Evolutionary conservation across 2,797 vertebrate species (phyloP).

Genomic region (Spea hammondii): DNA sequence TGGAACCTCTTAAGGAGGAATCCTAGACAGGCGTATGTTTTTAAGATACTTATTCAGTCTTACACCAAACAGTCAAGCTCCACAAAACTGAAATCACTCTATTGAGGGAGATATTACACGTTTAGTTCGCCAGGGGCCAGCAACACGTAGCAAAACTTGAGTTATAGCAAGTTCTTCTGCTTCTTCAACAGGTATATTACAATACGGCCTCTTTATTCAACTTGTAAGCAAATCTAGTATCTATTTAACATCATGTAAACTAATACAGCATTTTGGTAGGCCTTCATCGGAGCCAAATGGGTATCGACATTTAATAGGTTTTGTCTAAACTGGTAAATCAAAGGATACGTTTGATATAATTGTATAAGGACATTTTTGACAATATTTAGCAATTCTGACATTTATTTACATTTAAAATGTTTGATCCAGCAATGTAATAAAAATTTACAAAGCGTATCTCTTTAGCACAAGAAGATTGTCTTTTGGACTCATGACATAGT

Average conservation of each 20-base stretch:
- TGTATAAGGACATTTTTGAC: too few relatives aligned
- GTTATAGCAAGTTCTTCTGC: background rate
- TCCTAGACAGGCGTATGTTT: slow-evolving; percentile 2
- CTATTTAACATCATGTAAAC: too few relatives aligned
- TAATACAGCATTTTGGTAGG: too few relatives aligned
- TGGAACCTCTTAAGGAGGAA: slow-evolving; percentile 31
- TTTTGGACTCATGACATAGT: slow-evolving; percentile 8
- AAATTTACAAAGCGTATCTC: background rate
- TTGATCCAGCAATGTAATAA: too few relatives aligned
- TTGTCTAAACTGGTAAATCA: too few relatives aligned
- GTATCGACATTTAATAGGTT: too few relatives aligned
- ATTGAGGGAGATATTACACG: background rate
- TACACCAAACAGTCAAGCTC: background rate
- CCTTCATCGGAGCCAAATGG: too few relatives aligned
- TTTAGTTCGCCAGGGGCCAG: slow-evolving; percentile 7
- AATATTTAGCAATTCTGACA: too few relatives aligned
- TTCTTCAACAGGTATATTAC: background rate
- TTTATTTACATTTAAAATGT: too few relatives aligned
- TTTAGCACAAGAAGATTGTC: background rate
- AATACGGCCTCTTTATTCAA: background rate
- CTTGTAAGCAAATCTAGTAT: too few relatives aligned
- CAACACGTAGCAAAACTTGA: background rate
- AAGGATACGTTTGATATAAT: too few relatives aligned
- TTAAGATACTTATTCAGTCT: slow-evolving; percentile 15
- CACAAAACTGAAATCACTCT: background rate